These are phyloP conservation scores for Artemia franciscana DNA, from an alignment of 1,140 invertebrate genomes.

Conservation along the genomic window DNA sequence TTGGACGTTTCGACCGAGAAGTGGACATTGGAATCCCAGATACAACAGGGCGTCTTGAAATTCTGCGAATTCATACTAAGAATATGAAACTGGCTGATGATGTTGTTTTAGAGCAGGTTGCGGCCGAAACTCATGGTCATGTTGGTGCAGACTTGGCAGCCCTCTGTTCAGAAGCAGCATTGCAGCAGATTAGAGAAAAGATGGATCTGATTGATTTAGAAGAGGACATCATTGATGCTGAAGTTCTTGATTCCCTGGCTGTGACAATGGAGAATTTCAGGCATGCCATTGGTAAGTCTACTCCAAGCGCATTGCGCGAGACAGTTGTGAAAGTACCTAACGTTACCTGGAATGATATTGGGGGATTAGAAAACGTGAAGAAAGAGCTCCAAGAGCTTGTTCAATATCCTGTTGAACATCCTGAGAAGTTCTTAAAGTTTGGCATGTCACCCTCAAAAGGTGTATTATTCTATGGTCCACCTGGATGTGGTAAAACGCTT, in stretches of 20 bases:
- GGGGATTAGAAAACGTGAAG: no score
- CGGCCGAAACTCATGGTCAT: constrained; percentile 93
- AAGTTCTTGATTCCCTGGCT: constrained; percentile 85
- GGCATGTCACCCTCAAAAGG: constrained; percentile 98
- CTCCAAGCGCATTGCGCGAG: no score
- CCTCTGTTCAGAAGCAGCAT: constrained; percentile 90
- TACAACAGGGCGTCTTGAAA: constrained; percentile 87
- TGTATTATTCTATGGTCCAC: constrained; percentile 94
- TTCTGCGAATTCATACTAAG: constrained; percentile 95
- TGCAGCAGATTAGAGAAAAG: constrained; percentile 99
- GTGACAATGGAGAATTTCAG: constrained; percentile 99
- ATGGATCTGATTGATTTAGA: constrained; percentile 99
- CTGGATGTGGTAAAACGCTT: constrained; percentile 91
- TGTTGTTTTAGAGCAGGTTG: constrained; percentile 92
- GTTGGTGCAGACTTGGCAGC: constrained; percentile 97
- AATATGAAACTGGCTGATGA: constrained; percentile 99
- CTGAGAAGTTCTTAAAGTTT: constrained; percentile 99
- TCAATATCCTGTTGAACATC: constrained; percentile 99
- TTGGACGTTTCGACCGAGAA: constrained; percentile 95
- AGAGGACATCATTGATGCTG: constrained; percentile 96
- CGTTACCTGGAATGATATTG: no score
- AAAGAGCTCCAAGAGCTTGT: no score
- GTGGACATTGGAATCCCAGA: constrained; percentile 99
- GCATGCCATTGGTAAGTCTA: no score
- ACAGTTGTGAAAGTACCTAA: no score